Evolutionary conservation across 2,797 vertebrate genomes (phyloP).

Genomic region (Brachyrhaphis roseni): DNA sequence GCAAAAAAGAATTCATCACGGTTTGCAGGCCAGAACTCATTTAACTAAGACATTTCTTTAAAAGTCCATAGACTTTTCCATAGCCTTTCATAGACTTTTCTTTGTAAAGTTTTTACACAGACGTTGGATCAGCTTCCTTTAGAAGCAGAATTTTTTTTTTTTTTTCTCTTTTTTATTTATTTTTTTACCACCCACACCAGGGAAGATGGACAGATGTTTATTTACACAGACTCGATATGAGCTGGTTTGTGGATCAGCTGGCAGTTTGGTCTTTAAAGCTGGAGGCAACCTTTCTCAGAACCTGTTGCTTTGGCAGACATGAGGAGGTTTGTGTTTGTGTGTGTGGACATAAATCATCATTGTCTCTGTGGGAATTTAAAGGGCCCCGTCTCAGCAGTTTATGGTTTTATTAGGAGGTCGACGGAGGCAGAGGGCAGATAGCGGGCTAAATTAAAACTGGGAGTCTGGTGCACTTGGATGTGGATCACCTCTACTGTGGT

Average conservation of each 20-base stretch:
- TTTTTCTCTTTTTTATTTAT: too few species aligned
- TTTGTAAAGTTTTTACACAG: conserved; percentile 7
- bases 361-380: conserved; percentile 29
- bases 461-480: conserved; percentile 12
- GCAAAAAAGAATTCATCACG: neutral
- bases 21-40: neutral
- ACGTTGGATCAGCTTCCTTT: conserved; percentile 18
- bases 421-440: conserved; percentile 45
- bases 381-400: conserved; percentile 34
- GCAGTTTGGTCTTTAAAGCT: conserved; percentile 14
- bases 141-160: conserved; percentile 7
- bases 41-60: conserved; percentile 8
- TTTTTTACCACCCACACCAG: conserved; percentile 25
- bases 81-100: too few species aligned
- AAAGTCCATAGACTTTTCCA: neutral
- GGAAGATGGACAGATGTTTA: conserved; percentile 32
- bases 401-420: conserved; percentile 41
- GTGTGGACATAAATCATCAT: conserved; percentile 39
- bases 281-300: conserved; percentile 21
- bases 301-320: conserved; percentile 42
- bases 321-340: conserved; percentile 12
- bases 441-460: conserved; percentile 45
- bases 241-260: conserved; percentile 20
- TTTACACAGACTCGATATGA: conserved; percentile 37
- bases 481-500: conserved; percentile 40